Evolutionary conservation across 2,888 invertebrate genomes (phyloP), one percentile per base, ranked within the genome.

Genomic region (Drosophila nigritarsus): DNA sequence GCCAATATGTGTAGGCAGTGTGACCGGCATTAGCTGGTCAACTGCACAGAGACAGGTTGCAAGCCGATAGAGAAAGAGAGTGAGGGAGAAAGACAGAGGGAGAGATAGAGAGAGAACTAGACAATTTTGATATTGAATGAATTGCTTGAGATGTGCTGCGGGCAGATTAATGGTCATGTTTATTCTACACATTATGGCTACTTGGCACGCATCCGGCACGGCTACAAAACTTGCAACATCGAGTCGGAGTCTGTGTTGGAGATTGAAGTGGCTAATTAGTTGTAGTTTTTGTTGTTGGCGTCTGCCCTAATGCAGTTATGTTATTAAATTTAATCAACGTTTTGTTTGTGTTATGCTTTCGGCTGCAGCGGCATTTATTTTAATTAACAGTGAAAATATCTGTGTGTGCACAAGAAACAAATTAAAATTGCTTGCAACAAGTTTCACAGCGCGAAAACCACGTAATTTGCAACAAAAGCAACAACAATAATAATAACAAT

Each of bases 351-450:
- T 67, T 70, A 45, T 66, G 60, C 66, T 71, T 65, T 67, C 60
- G 65, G 58, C 58, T 80, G 77, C 67, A 68, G 62, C 61, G 73
- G 67, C 69, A 71, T 78, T 78, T 74, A 61, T 75, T 69, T 75
- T 84, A 85, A 89, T 85, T 89, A 82, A 60, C 54, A 84, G 87
- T 76, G 82, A 89, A 85, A 87, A 81, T 58, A 60, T 34, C n/a
- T 56, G 60, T 54, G 34, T 34, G 32, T 58, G 64, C 48, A 75
- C 50, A 53, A 75, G 56, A 67, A 66, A 70, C 64, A 63, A 79
- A 68, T 81, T 82, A 59, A 59, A 74, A 72, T 64, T 69, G 81
- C 63, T 64, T 73, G 83, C 87, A 87, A 89, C 76, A 77, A 86
- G 86, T 88, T 86, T 88, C 89, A 85, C 88, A 84, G 85, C 83